Evolutionary conservation across 1,140 invertebrate genomes (phyloP), one percentile per base, ranked within the genome.

Genomic region (Dermatophagoides farinae): DNA sequence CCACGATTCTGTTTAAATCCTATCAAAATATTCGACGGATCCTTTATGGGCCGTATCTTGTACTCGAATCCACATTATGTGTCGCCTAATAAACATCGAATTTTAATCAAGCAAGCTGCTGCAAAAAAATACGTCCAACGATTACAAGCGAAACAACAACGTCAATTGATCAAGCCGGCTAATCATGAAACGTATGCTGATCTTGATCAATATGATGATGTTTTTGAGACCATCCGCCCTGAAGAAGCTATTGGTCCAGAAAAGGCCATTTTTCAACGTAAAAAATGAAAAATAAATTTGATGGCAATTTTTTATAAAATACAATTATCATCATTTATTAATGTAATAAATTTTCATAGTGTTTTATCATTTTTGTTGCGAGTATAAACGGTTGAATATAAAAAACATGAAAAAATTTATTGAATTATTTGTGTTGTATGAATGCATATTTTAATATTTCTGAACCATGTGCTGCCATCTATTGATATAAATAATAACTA

Each of bases 1-100:
- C 46, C 93, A 90, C 10, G 93, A 74, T 93, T 97, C 79, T 86
- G 92, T 0, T 75, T 98, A 65, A 95, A 98, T 76, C 89, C 91
- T 8, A 87, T 96, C 66, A 84, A 84, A 71, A 80, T 86, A 64
- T 97, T 98, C 76, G 82, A 82, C 62, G 85, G 83, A n/a, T 95
- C 91, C 70, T 98, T 98, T 75, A 81, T 84, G 59, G 93, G 92
- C 25, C 74, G 80, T 61, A 82, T 88, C 18, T 71, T 98, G 22
- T 99, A 91, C 85, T 83, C 90, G 66, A 98, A 98, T 79, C 80
- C 86, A 1, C 71, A 83, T 65, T 99, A 93, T 75, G 75, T 93
- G 1, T 88, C 88, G 62, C 95, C 95, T 16, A 83, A 88, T 60
- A 82, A 82, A 70, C 81, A 82, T 75, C 70, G 70, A 23, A 31